Percentiles rank a stretch among this genome's conserved stretches.
phyloP scores from a whole-genome alignment of 2,888 invertebrate species.

The Hypomecis atomaria region DNA sequence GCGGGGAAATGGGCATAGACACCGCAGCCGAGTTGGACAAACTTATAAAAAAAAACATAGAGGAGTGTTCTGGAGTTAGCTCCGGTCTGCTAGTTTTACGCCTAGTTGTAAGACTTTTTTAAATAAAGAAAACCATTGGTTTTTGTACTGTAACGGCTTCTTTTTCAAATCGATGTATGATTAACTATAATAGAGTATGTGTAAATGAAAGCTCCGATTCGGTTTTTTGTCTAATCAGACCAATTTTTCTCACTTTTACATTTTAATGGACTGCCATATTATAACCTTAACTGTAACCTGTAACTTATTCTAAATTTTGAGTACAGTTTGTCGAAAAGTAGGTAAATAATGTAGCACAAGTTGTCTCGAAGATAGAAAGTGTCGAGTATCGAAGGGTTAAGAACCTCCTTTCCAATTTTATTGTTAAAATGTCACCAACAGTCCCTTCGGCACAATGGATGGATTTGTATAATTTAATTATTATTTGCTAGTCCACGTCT shows the following conservation, averaged over 20 bases:
- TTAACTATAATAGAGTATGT: conserved; percentile 58
- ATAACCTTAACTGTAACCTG: conserved; percentile 65
- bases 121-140: conserved; percentile 62
- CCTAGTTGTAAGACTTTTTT: conserved; percentile 76
- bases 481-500: conserved; percentile 83
- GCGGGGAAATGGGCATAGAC: conserved; percentile 42
- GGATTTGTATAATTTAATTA: conserved; percentile 74
- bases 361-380: neutral
- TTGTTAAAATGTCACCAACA: conserved; percentile 15
- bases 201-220: conserved; percentile 65
- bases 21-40: conserved; percentile 23
- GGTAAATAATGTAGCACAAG: neutral
- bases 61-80: conserved; percentile 56
- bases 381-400: conserved; percentile 1
- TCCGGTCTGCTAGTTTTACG: conserved; percentile 76
- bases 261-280: conserved; percentile 76
- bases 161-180: conserved; percentile 74
- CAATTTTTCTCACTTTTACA: conserved; percentile 82
- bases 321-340: conserved; percentile 17
- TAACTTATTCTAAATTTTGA: conserved; percentile 50
- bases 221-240: conserved; percentile 74
- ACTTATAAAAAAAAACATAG: conserved; percentile 14
- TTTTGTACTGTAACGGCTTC: conserved; percentile 80
- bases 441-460: conserved; percentile 44
- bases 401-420: conserved; percentile 9